Conservation (phyloP, 2,113 vertebrate genomes). For the Notothenia coriiceps region DNA sequence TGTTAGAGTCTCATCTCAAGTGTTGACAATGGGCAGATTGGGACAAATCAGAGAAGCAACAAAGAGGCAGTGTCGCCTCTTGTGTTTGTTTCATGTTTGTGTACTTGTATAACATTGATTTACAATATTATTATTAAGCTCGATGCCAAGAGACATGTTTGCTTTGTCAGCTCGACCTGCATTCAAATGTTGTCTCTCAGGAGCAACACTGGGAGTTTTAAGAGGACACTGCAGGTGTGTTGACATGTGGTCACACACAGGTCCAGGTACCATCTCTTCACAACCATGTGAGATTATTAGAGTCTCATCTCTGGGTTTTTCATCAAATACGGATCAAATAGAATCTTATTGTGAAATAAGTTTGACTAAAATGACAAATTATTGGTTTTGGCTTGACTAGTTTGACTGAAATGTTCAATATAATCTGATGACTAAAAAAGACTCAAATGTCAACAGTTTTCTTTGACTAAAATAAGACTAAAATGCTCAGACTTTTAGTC, state of each 20-base stretch:
- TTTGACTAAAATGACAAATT: too few relatives aligned
- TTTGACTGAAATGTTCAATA: too few relatives aligned
- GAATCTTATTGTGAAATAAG: too few relatives aligned
- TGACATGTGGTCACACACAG: conserved; percentile 4
- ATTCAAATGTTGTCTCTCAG: conserved; percentile 31
- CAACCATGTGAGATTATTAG: conserved; percentile 24
- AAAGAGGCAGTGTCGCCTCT: too few relatives aligned
- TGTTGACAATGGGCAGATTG: background rate
- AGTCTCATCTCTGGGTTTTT: background rate
- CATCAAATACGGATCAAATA: too few relatives aligned
- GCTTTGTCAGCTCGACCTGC: conserved; percentile 14
- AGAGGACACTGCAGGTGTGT: background rate
- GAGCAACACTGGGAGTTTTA: background rate
- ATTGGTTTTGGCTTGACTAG: too few relatives aligned
- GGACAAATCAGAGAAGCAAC: background rate
- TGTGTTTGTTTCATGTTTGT: too few relatives aligned
- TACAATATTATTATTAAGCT: background rate
- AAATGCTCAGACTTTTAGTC: too few relatives aligned
- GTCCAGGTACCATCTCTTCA: background rate
- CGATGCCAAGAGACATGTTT: conserved; percentile 45
- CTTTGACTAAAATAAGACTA: too few relatives aligned
- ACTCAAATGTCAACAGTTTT: too few relatives aligned
- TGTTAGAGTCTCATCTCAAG: background rate
- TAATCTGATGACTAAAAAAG: too few relatives aligned
- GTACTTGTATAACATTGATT: too few relatives aligned